Evolutionary conservation across 2,113 vertebrate species (phyloP).

Genomic region (Ploceus nigricollis): DNA sequence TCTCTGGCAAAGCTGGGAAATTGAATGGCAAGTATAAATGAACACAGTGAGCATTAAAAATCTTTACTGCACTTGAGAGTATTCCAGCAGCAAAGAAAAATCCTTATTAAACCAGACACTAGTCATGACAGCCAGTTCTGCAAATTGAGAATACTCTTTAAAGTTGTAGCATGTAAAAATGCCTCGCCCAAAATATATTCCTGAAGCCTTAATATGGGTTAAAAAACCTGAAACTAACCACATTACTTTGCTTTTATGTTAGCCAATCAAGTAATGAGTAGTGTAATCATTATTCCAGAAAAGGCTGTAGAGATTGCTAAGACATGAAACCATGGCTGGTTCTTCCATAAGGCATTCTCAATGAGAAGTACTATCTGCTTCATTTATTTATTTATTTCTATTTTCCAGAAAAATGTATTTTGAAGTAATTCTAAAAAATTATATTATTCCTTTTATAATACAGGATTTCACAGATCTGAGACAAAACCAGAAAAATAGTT

Average conservation of each 20-base stretch:
- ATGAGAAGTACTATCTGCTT: background rate
- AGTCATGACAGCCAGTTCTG: background rate
- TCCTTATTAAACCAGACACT: background rate
- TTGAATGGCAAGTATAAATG: background rate
- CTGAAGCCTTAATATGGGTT: background rate
- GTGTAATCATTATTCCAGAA: background rate
- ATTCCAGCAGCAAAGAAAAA: background rate
- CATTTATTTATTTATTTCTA: background rate
- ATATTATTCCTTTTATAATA: background rate
- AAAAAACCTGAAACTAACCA: background rate
- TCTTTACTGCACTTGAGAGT: background rate
- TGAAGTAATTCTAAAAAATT: background rate
- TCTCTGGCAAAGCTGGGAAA: background rate
- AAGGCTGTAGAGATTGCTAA: background rate
- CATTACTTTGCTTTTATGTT: background rate
- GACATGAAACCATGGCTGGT: background rate
- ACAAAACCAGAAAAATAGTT: background rate
- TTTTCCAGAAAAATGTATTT: background rate
- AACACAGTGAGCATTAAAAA: background rate
- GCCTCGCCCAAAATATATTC: background rate
- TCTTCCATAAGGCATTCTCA: background rate
- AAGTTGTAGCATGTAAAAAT: background rate
- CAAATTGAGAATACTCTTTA: background rate
- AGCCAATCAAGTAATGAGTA: background rate
- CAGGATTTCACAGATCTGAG: background rate